Conservation (phyloP, 2,797 vertebrate species). For the Mycteria americana region DNA sequence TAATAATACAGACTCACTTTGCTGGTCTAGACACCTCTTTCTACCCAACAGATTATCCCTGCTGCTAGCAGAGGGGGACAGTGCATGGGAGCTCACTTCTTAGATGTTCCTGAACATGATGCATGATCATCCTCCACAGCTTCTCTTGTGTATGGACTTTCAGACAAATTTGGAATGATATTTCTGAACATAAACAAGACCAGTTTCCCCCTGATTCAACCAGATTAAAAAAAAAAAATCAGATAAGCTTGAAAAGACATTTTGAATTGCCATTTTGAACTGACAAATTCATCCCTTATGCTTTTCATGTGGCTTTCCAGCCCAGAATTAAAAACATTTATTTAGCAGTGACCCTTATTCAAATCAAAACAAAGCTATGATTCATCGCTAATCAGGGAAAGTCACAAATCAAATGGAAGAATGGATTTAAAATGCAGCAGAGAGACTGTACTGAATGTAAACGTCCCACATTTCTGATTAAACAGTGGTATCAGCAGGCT, state of each 20-base stretch:
- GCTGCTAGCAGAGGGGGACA: background rate
- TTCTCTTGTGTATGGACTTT: background rate
- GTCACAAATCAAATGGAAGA: background rate
- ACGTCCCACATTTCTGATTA: background rate
- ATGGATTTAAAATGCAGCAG: background rate
- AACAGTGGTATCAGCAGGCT: background rate
- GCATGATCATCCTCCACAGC: background rate
- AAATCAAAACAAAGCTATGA: background rate
- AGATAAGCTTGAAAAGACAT: background rate
- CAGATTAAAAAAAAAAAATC: background rate
- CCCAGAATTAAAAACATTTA: background rate
- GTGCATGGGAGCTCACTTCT: background rate
- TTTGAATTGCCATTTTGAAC: background rate
- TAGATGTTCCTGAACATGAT: background rate
- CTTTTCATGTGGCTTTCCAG: background rate
- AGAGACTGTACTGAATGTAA: background rate
- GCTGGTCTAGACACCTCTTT: background rate
- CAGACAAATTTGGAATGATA: background rate
- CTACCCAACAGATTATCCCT: background rate
- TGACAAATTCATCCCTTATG: background rate
- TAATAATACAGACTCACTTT: background rate
- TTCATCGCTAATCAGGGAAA: background rate
- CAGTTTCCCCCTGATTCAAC: background rate
- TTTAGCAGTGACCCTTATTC: background rate
- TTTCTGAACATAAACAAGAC: background rate